A percentile compares a stretch with the other conserved stretches of the same genome.
These are phyloP conservation scores for Microcebus murinus DNA, from an alignment of 2,113 vertebrate genomes.

Conservation along the genomic window DNA sequence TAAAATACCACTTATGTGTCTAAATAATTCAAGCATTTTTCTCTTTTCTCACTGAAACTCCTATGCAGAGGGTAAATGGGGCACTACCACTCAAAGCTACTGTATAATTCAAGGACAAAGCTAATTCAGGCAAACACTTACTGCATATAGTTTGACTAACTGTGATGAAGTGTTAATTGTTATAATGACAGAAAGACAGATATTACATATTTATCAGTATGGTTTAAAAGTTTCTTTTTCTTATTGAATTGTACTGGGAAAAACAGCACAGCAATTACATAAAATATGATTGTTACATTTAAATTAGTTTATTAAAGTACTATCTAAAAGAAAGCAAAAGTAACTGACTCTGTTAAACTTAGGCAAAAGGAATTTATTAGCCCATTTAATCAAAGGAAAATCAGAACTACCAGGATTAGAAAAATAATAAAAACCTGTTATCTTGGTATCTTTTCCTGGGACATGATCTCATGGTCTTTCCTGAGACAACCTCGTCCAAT, in stretches of 20 bases:
- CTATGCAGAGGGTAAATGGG: background rate
- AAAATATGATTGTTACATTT: background rate
- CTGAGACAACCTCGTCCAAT: background rate
- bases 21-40: conserved; percentile 44
- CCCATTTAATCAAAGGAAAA: background rate
- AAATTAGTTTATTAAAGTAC: background rate
- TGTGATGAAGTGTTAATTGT: conserved; percentile 17
- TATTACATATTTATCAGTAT: conserved; percentile 31
- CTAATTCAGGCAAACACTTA: conserved; percentile 49
- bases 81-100: background rate
- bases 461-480: background rate
- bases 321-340: background rate
- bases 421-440: background rate
- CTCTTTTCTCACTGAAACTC: background rate
- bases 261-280: conserved; percentile 69
- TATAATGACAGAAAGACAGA: background rate
- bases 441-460: background rate
- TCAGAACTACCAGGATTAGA: background rate
- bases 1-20: background rate
- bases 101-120: background rate
- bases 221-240: conserved; percentile 46
- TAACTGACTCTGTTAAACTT: background rate
- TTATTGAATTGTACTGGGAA: background rate
- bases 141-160: background rate
- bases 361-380: background rate